phyloP scores from a whole-genome alignment of 2,888 invertebrate species.

The Folsomia candida region DNA sequence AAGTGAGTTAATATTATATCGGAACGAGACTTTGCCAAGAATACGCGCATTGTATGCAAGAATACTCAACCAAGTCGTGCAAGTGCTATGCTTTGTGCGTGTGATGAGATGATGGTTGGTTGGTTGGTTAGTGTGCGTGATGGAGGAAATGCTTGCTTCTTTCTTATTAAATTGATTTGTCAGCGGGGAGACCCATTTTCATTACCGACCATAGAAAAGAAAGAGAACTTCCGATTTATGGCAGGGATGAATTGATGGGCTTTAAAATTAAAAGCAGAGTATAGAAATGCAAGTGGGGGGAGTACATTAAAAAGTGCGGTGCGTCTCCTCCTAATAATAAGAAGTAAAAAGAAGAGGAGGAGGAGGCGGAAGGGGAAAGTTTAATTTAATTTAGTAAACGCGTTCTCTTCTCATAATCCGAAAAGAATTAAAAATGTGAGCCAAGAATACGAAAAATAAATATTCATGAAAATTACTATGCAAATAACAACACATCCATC shows the following conservation, averaged over 20 bases:
- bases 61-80: background rate
- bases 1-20: slow-evolving; percentile 7
- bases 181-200: slow-evolving; percentile 30
- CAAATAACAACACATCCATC: too few species aligned
- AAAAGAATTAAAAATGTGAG: too few species aligned
- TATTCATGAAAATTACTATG: too few species aligned
- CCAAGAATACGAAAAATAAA: too few species aligned
- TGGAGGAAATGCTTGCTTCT: slow-evolving; percentile 26
- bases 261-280: background rate
- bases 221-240: background rate
- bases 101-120: slow-evolving; percentile 5
- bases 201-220: background rate
- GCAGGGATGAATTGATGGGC: background rate
- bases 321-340: background rate
- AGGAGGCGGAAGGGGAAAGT: too few species aligned
- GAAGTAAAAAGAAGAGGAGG: too few species aligned
- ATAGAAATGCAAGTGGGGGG: background rate
- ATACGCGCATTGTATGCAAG: background rate
- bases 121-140: slow-evolving; percentile 22
- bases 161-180: slow-evolving; percentile 35
- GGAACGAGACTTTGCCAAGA: background rate
- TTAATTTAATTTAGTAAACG: too few species aligned
- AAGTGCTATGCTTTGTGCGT: slow-evolving; percentile 5
- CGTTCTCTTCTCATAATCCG: too few species aligned
- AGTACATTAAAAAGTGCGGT: background rate